A percentile compares a stretch with the other conserved stretches of the same genome.
Conservation (phyloP, 2,797 vertebrate species). For the Chromis chromis region DNA sequence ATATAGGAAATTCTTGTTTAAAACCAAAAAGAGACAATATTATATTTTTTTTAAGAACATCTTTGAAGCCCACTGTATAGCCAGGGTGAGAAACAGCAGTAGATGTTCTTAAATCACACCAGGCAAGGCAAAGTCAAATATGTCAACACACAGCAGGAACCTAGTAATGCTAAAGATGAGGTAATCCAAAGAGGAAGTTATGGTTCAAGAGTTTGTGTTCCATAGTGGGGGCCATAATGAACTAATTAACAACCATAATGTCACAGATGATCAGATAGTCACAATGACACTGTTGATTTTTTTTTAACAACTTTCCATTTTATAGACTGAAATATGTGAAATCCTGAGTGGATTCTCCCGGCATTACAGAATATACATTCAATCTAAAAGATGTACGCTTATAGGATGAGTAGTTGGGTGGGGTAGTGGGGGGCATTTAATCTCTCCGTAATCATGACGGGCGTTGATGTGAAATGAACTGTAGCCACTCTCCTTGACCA, state of each 20-base stretch:
- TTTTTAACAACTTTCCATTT: background rate
- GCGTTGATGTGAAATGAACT: slow-evolving; percentile 82
- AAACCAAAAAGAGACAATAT: too few species aligned
- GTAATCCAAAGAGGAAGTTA: too few species aligned
- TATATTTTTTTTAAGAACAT: too few species aligned
- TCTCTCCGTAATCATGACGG: slow-evolving; percentile 77
- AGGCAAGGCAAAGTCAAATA: background rate
- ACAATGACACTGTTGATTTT: background rate
- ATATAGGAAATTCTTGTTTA: background rate
- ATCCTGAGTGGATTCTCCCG: background rate
- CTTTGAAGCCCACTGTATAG: background rate
- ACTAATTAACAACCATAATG: background rate
- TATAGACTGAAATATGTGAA: background rate
- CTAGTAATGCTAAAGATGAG: background rate
- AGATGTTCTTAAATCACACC: background rate
- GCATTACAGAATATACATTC: background rate
- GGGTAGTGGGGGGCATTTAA: slow-evolving; percentile 53
- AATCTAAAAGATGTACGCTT: slow-evolving; percentile 30
- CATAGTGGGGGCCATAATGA: background rate
- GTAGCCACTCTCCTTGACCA: slow-evolving; percentile 85
- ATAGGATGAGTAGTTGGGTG: slow-evolving; percentile 5
- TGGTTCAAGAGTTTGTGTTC: background rate
- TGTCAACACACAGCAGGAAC: background rate
- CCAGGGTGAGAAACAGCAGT: background rate
- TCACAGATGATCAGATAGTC: background rate